Percentiles rank a stretch among this genome's conserved stretches.
Conservation (phyloP, 2,797 vertebrate genomes). For the Sylvilagus floridanus region DNA sequence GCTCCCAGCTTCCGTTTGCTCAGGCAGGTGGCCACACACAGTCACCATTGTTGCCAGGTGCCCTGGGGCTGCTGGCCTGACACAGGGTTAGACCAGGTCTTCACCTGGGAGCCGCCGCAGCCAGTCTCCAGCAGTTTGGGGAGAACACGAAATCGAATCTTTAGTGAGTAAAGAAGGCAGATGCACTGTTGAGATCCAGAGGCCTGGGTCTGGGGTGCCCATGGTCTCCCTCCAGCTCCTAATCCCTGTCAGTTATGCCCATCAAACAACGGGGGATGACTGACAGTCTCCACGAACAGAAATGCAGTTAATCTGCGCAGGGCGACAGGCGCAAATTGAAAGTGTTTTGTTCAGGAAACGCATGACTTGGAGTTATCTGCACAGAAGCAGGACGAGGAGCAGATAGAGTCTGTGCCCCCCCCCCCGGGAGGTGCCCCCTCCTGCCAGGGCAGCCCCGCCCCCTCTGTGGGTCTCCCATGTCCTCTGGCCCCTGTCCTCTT, state of each 20-base stretch:
- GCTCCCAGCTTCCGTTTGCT: background rate
- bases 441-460: background rate
- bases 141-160: background rate
- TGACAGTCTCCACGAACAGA: background rate
- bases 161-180: background rate
- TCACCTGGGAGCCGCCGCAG: rapidly evolving
- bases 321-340: background rate
- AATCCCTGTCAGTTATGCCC: rapidly evolving
- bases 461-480: rapidly evolving
- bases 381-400: background rate
- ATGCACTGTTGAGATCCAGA: background rate
- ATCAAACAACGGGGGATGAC: rapidly evolving
- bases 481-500: background rate
- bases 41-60: background rate
- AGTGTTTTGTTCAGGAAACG: slow-evolving; percentile 52
- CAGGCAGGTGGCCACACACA: rapidly evolving
- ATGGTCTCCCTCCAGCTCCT: rapidly evolving
- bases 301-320: background rate
- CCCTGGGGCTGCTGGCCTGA: background rate
- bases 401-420: background rate
- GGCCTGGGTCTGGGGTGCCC: background rate
- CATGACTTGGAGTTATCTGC: slow-evolving; percentile 68
- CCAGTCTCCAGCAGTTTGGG: background rate
- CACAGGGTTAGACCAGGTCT: background rate
- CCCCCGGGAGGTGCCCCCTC: rapidly evolving